phyloP scores from a whole-genome alignment of 2,797 vertebrate species.

The Amniataba percoides region DNA sequence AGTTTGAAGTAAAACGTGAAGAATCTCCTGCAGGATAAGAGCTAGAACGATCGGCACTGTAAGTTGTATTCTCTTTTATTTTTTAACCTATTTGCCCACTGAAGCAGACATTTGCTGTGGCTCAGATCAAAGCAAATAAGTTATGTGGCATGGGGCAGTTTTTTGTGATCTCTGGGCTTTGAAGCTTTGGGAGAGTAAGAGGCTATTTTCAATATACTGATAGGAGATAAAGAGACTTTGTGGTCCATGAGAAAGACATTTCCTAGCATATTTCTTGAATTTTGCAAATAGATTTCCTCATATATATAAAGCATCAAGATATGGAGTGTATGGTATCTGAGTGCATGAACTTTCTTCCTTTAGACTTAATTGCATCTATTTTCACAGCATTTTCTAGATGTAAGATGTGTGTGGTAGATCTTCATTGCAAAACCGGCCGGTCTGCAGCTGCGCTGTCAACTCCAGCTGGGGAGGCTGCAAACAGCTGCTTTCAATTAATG shows the following conservation, averaged over 20 bases:
- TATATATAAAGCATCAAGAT: background rate
- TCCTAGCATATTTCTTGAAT: background rate
- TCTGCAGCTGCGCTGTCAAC: constrained; percentile 67
- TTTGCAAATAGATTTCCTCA: background rate
- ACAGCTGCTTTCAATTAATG: constrained; percentile 83
- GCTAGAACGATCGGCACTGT: constrained; percentile 43
- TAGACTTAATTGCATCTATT: constrained; percentile 7
- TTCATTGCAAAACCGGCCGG: constrained; percentile 50
- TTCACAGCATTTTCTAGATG: constrained; percentile 37
- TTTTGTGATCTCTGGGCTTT: constrained; percentile 27
- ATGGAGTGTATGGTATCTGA: background rate
- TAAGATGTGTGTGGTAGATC: constrained; percentile 25
- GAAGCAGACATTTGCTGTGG: background rate
- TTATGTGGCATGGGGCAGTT: constrained; percentile 21
- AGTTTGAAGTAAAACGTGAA: constrained; percentile 68
- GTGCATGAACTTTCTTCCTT: background rate
- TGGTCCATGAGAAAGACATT: background rate
- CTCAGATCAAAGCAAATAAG: constrained; percentile 36
- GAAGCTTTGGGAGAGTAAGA: constrained; percentile 23
- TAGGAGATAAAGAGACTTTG: constrained; percentile 22
- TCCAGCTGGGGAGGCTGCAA: constrained; percentile 75
- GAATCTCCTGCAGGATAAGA: constrained; percentile 60
- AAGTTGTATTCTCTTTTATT: constrained; percentile 57
- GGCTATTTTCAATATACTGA: constrained; percentile 27
- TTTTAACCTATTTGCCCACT: constrained; percentile 23